Conservation (phyloP, 1,140 invertebrate genomes). For the Heliconius hermathena region DNA sequence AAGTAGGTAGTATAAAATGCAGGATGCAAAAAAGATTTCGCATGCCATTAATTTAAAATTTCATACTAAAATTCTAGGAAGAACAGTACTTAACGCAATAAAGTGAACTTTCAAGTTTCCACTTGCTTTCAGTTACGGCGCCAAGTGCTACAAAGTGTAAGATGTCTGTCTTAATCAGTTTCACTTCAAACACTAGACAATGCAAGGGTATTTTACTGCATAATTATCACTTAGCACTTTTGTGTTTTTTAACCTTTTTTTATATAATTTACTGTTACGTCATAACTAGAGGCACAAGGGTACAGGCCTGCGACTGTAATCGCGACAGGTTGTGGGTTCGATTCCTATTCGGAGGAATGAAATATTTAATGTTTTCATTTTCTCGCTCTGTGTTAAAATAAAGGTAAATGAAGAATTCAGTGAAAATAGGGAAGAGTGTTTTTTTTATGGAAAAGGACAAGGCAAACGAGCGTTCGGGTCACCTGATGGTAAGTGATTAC, state of each 20-base stretch:
- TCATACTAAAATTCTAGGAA: not conserved
- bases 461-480: no score
- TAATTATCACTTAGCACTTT: not conserved
- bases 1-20: no score
- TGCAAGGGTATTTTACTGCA: constrained; percentile 23
- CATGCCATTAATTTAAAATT: not conserved
- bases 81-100: constrained; percentile 1
- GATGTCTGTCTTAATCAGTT: constrained; percentile 35
- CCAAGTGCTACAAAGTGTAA: constrained; percentile 18
- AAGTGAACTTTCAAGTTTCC: constrained; percentile 19
- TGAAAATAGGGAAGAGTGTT: no score
- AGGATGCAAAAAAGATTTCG: not conserved
- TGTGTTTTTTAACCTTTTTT: not conserved
- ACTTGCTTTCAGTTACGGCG: constrained; percentile 17
- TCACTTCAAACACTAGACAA: constrained; percentile 40
- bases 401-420: no score
- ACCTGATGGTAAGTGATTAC: no score
- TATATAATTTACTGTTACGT: not conserved
- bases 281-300: no score
- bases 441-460: no score
- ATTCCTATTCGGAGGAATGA: no score
- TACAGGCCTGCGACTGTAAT: no score
- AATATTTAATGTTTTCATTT: no score
- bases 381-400: no score
- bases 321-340: no score